A percentile compares a stretch with the other conserved stretches of the same genome.
Conservation (phyloP, 2,888 invertebrate genomes). For the Myopa tessellatipennis region DNA sequence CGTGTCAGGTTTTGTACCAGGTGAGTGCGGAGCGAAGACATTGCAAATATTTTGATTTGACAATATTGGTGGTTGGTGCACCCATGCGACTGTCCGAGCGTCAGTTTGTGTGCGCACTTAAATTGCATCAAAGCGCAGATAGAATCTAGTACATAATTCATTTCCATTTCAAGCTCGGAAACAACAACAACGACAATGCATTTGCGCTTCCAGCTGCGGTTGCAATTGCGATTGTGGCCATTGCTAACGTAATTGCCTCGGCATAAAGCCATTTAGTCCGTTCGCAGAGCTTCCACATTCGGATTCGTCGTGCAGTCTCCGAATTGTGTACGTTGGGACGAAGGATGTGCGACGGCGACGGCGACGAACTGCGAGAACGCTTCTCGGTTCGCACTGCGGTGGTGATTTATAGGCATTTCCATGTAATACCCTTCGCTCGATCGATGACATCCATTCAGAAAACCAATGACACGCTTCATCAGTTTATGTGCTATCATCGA, state of each 20-base stretch:
- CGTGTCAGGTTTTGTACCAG: neutral
- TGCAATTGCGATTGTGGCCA: slow-evolving; percentile 28
- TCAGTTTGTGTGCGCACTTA: neutral
- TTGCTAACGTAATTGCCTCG: slow-evolving; percentile 35
- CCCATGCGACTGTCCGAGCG: neutral
- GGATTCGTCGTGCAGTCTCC: slow-evolving; percentile 23
- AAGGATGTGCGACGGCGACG: neutral
- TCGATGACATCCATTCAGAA: slow-evolving; percentile 23
- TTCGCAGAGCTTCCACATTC: slow-evolving; percentile 30
- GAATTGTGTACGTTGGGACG: neutral
- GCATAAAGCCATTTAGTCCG: neutral
- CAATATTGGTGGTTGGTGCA: slow-evolving; percentile 5
- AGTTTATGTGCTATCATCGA: neutral
- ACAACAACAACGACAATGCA: slow-evolving; percentile 16
- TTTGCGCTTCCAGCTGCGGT: slow-evolving; percentile 27
- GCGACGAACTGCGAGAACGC: neutral
- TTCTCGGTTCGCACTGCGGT: neutral
- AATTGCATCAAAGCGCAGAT: neutral
- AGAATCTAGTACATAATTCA: slow-evolving; percentile 25
- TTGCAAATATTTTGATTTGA: slow-evolving; percentile 38
- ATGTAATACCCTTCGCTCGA: slow-evolving; percentile 16
- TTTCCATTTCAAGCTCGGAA: slow-evolving; percentile 29
- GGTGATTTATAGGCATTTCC: slow-evolving; percentile 36
- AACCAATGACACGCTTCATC: slow-evolving; percentile 40
- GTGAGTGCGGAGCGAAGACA: neutral